Evolutionary conservation across 1,140 invertebrate species (phyloP), one percentile per base, ranked within the genome.

Genomic region (Probaryconus sp.): DNA sequence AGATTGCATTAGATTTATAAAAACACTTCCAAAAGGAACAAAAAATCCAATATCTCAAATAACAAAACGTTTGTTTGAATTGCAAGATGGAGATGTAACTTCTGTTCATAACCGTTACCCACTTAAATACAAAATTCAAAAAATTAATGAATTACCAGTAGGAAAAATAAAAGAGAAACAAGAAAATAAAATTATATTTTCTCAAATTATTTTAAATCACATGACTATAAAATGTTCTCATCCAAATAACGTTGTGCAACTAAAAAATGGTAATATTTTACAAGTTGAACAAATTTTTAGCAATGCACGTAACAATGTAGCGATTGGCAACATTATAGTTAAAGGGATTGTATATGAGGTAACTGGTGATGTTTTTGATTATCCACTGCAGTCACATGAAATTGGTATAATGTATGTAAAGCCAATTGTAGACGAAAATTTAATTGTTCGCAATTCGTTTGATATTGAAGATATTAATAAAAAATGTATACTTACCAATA

Each of bases 241-340:
- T 17, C 56, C 56, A n/a, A 50, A 75, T 18, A 75, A 69, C 33
- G 58, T 63, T 5, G 37, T 64, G 9, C 38, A 37, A 45, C 45
- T 75, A 20, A 30, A 35, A 1, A 43, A 75, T 45, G 4, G 11
- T 24, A 58, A 50, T 28, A 64, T 75, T 24, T 30, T 69, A 26
- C 3, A 10, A 16, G 35, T 75, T 13, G 43, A 24, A 1, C 14
- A 21, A 18, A 47, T 75, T 14, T 68, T 48, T 31, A 9, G n/a
- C n/a, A n/a, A n/a, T n/a, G n/a, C n/a, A n/a, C n/a, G n/a, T n/a
- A n/a, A n/a, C n/a, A n/a, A 26, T 42, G 14, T 3, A 16, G n/a
- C 37, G 2, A 18, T 30, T 18, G 13, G 14, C 16, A 28, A 11
- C 1, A 9, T 56, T 21, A 9, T 2, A 3, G 10, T 56, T 4